phyloP scores from a whole-genome alignment of 2,113 vertebrate genomes.

The Cichladusa arquata region DNA sequence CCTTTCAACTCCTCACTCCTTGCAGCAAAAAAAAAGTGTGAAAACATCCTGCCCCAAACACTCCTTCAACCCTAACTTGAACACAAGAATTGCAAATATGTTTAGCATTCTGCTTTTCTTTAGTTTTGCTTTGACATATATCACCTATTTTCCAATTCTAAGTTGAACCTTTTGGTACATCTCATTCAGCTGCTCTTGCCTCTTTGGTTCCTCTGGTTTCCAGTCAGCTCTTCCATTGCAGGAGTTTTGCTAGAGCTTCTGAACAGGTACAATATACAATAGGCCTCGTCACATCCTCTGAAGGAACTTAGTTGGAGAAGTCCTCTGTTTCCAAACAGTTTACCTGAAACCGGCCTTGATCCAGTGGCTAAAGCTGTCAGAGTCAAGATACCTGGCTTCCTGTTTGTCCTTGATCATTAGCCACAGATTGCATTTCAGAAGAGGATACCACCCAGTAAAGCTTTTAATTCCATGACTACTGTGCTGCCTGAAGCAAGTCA shows the following conservation, averaged over 20 bases:
- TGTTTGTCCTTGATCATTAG: background rate
- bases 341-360: background rate
- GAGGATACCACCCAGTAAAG: background rate
- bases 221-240: background rate
- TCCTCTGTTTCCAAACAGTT: background rate
- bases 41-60: background rate
- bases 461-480: background rate
- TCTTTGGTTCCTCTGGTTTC: background rate
- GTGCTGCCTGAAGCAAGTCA: background rate
- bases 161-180: background rate
- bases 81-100: background rate
- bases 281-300: background rate
- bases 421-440: background rate
- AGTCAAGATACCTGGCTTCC: background rate
- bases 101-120: background rate
- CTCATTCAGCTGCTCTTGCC: background rate
- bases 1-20: background rate
- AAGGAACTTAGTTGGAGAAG: background rate
- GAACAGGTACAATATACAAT: background rate
- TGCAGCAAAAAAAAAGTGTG: background rate
- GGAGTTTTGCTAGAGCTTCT: background rate
- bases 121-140: background rate
- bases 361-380: background rate
- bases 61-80: accelerated
- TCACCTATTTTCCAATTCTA: background rate